These are phyloP conservation scores for Callipepla squamata DNA, from an alignment of 2,113 vertebrate genomes.

Conservation along the genomic window DNA sequence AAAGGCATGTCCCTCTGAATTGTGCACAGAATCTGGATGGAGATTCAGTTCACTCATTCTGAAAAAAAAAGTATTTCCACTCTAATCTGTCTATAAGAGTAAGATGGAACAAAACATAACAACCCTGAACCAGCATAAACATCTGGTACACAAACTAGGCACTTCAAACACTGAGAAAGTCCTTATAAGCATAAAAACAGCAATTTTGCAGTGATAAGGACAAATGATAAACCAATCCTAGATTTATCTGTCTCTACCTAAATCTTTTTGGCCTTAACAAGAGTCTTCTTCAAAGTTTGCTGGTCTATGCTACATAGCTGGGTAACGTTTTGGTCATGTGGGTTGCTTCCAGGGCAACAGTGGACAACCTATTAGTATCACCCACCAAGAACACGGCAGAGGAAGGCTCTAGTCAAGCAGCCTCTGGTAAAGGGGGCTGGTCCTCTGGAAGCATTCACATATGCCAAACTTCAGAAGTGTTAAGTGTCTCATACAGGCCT, in stretches of 20 bases:
- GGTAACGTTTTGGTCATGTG: neutral
- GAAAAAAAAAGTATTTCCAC: neutral
- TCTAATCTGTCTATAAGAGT: neutral
- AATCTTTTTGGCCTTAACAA: neutral
- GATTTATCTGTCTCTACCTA: neutral
- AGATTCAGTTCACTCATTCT: neutral
- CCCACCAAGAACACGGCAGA: neutral
- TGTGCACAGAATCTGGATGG: neutral
- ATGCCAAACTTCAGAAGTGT: rapidly evolving
- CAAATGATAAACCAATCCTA: neutral
- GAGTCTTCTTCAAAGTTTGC: neutral
- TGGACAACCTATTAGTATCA: neutral
- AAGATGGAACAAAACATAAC: neutral
- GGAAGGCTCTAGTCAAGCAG: neutral
- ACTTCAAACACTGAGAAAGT: neutral
- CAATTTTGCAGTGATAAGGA: neutral
- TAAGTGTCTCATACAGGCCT: neutral
- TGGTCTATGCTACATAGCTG: neutral
- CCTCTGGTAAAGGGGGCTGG: rapidly evolving
- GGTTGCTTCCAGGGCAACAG: neutral
- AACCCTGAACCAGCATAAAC: neutral
- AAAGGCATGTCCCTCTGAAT: neutral
- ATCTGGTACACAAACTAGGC: neutral
- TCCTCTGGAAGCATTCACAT: neutral
- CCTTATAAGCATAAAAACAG: neutral